Evolutionary conservation across 2,888 invertebrate genomes (phyloP).

Genomic region (Linnaemya tessellans): DNA sequence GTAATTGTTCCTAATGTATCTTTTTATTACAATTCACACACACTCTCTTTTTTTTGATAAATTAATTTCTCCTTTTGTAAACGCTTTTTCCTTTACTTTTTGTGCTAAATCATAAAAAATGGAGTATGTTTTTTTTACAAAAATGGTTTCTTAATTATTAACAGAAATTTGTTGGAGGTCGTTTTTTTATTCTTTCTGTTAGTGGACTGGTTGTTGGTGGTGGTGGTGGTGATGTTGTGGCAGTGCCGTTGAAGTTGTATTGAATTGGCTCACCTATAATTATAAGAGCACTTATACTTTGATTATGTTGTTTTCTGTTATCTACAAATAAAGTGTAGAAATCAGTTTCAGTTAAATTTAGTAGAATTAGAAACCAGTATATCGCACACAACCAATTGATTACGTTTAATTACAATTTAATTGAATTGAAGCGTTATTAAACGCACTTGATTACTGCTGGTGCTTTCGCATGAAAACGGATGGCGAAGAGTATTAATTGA

Average conservation of each 20-base stretch:
- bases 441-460: conserved; percentile 1
- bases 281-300: neutral
- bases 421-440: conserved; percentile 28
- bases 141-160: conserved; percentile 36
- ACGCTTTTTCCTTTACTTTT: conserved; percentile 17
- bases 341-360: conserved; percentile 23
- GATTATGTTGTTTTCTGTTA: conserved; percentile 5
- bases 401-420: conserved; percentile 56
- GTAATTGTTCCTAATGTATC: conserved; percentile 45
- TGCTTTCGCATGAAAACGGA: conserved; percentile 12
- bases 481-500: neutral
- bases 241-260: conserved; percentile 17
- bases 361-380: conserved; percentile 22
- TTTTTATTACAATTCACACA: conserved; percentile 37
- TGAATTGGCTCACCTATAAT: conserved; percentile 41
- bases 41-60: conserved; percentile 44
- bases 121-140: conserved; percentile 20
- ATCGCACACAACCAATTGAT: conserved; percentile 16
- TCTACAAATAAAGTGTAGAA: neutral
- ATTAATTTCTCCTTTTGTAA: conserved; percentile 70
- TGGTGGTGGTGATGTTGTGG: neutral
- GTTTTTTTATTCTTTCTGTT: neutral
- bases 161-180: conserved; percentile 18
- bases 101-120: conserved; percentile 35
- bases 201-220: neutral